phyloP scores from a whole-genome alignment of 2,113 vertebrate genomes.

The Athene cunicularia region DNA sequence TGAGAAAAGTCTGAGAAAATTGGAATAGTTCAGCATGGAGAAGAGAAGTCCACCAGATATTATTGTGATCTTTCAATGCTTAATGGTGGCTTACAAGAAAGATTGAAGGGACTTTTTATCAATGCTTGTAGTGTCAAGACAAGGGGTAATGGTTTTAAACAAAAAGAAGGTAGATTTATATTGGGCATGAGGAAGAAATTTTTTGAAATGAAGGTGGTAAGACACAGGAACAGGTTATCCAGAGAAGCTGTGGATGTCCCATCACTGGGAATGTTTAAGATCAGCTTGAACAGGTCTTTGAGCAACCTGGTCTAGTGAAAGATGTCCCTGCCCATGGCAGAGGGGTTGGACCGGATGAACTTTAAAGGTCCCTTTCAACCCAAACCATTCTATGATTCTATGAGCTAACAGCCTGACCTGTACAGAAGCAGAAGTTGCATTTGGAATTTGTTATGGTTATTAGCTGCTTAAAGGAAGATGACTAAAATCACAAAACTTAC shows the following conservation, averaged over 20 bases:
- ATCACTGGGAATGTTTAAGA: background rate
- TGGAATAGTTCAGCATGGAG: background rate
- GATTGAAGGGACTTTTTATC: background rate
- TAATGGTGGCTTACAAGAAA: background rate
- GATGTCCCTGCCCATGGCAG: background rate
- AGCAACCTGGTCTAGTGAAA: background rate
- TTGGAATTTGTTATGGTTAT: background rate
- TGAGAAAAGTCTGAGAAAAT: background rate
- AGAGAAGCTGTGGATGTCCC: background rate
- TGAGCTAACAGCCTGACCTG: background rate
- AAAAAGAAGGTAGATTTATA: background rate
- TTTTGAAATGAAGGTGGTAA: background rate
- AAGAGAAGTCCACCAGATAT: background rate
- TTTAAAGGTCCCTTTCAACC: background rate
- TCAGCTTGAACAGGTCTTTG: background rate
- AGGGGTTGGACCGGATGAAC: background rate
- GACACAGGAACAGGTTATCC: background rate
- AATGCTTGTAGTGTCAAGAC: background rate
- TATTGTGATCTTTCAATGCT: background rate
- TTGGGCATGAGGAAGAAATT: background rate
- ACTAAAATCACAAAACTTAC: background rate
- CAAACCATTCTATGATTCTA: background rate
- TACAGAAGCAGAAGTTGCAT: background rate
- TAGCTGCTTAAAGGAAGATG: background rate
- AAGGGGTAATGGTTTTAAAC: background rate